Evolutionary conservation across 2,888 invertebrate species (phyloP).

Genomic region (Barypeithes pellucidus): DNA sequence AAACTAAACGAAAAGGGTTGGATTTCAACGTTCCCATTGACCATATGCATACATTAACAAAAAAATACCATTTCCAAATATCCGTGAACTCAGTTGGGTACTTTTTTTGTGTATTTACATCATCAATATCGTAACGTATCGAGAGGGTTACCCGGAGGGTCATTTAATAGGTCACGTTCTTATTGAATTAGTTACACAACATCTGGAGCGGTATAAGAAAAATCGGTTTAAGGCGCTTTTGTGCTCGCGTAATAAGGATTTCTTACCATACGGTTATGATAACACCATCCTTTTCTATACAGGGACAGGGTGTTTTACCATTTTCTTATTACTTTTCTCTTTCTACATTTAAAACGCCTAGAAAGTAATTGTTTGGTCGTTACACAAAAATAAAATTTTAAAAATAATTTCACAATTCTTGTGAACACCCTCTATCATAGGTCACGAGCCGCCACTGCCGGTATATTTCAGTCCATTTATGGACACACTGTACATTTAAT

Average conservation of each 20-base stretch:
- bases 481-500: too few species aligned
- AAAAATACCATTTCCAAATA: slow-evolving; percentile 41
- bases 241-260: background rate
- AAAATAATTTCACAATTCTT: too few species aligned
- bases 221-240: background rate
- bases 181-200: background rate
- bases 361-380: too few species aligned
- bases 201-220: slow-evolving; percentile 1
- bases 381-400: too few species aligned
- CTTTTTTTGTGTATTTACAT: slow-evolving; percentile 39
- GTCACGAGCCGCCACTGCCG: too few species aligned
- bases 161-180: background rate
- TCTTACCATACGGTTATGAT: too few species aligned
- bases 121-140: slow-evolving; percentile 32
- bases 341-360: too few species aligned
- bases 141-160: background rate
- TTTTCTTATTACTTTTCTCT: too few species aligned
- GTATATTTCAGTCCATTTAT: too few species aligned
- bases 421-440: too few species aligned
- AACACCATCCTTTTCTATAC: too few species aligned
- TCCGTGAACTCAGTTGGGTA: slow-evolving; percentile 46
- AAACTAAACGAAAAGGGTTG: slow-evolving; percentile 40
- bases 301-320: too few species aligned
- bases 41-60: slow-evolving; percentile 52
- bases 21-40: slow-evolving; percentile 45